Base-by-base conservation (phyloP, 2,888 invertebrate genomes). In the Himalopsyche japonica region DNA sequence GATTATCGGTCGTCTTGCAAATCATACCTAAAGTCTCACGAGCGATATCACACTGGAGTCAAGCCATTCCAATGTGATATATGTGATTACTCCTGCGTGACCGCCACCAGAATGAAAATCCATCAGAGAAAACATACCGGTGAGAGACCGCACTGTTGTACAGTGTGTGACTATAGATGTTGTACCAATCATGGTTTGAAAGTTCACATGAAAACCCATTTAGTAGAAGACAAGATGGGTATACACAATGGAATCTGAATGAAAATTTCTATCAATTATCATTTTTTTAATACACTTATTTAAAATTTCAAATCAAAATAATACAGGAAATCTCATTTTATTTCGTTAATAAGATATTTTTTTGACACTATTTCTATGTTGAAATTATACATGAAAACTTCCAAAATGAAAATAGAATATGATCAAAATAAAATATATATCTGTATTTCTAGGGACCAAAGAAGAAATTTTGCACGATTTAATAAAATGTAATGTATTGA, bases 1-100 rank as follows among this genome's bases (percentile, higher is more conserved):
- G 80, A 81, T 43, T 86, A 84, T 43, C 70, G 64, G 49, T 70
- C 86, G 10, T 78, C 82, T 15, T 77, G 82, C 49, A 84, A 79
- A 47, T 82, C 84, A 1, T 82, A 86, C 57, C 43, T 86, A 4
- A 86, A 82, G 24, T 81, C 82, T 27, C 86, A 86, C 57, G 78
- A 84, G 12, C 43, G 80, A 18, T 86, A 86, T 76, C 86, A 86
- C 64, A 83, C 83, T 10, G 84, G 81, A n/a, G 49, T 70, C 32
- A 86, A 84, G 43, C 80, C 79, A 0, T 84, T 64, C 70, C 81
- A 81, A 70, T 86, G 86, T 48, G 80, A 86, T 27, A 12, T 43
- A 12, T 86, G 86, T 48, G 76, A 84, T 18, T 86, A 84, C 34
- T 76, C 81, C 34, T 83, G 83, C 27, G 81, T 79, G 34, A 83